Conservation (phyloP, 2,113 vertebrate species). For the Dipodomys ordii region DNA sequence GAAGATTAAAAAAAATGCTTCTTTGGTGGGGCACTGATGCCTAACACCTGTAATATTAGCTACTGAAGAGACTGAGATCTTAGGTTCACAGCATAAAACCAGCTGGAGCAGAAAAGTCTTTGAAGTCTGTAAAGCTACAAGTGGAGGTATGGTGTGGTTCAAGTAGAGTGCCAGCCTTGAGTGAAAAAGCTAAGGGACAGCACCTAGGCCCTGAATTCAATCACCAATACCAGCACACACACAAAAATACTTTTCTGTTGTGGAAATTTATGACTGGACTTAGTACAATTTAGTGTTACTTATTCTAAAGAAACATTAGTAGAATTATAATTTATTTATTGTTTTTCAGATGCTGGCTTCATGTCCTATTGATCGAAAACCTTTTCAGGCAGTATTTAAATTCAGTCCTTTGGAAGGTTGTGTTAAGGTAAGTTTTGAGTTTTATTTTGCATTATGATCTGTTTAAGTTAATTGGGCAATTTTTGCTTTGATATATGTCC, state of each 20-base stretch:
- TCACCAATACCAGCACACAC: no score
- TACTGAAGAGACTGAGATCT: no score
- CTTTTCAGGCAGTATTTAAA: conserved; percentile 92
- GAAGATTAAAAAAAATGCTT: neutral
- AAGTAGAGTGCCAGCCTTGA: no score
- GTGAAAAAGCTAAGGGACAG: no score
- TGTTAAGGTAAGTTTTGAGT: conserved; percentile 84
- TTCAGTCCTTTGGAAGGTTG: conserved; percentile 85
- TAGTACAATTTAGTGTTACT: conserved; percentile 38
- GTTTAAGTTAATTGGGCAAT: neutral
- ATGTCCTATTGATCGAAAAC: conserved; percentile 96
- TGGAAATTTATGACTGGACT: conserved; percentile 24
- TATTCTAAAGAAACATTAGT: conserved; percentile 36
- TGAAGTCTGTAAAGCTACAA: no score
- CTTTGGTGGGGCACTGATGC: no score
- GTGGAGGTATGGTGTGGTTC: no score
- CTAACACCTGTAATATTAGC: no score
- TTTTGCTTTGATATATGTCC: conserved; percentile 47
- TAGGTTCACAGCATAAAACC: no score
- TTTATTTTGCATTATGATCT: conserved; percentile 48
- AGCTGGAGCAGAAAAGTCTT: no score
- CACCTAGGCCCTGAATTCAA: no score
- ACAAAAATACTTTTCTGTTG: conserved; percentile 19
- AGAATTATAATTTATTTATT: conserved; percentile 65
- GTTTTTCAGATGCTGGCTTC: conserved; percentile 91